Conservation (phyloP, 2,888 invertebrate species). For the Temnothorax unifasciatus region DNA sequence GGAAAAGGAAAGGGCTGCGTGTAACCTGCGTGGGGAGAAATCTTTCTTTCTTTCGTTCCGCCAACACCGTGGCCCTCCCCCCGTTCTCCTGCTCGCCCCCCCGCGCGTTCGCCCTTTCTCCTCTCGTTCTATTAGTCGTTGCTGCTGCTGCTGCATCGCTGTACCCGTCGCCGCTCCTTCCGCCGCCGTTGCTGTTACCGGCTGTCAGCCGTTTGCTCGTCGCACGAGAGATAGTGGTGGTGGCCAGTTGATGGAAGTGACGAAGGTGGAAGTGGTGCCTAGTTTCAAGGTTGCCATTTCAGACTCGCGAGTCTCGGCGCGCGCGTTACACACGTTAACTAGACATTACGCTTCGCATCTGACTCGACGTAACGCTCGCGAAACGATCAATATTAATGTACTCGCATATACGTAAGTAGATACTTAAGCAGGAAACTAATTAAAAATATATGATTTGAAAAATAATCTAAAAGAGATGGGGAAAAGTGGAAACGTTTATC, state of each 20-base stretch:
- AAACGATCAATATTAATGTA: neutral
- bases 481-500: neutral
- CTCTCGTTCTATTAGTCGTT: constrained; percentile 59
- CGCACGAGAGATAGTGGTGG: constrained; percentile 21
- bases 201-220: constrained; percentile 33
- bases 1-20: constrained; percentile 70
- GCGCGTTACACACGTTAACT: constrained; percentile 45
- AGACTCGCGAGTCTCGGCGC: constrained; percentile 71
- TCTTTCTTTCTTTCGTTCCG: constrained; percentile 70
- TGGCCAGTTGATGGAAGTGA: constrained; percentile 70
- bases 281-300: constrained; percentile 81
- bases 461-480: neutral
- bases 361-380: neutral
- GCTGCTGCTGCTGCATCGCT: constrained; percentile 41
- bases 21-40: constrained; percentile 61
- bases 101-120: constrained; percentile 62
- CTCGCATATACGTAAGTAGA: neutral
- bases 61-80: constrained; percentile 35
- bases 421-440: neutral
- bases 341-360: constrained; percentile 44
- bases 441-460: neutral
- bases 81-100: neutral
- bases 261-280: constrained; percentile 75
- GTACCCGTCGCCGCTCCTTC: constrained; percentile 38
- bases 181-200: constrained; percentile 57